Evolutionary conservation across 2,888 invertebrate genomes (phyloP).

Genomic region (Eugnorisma glareosa): DNA sequence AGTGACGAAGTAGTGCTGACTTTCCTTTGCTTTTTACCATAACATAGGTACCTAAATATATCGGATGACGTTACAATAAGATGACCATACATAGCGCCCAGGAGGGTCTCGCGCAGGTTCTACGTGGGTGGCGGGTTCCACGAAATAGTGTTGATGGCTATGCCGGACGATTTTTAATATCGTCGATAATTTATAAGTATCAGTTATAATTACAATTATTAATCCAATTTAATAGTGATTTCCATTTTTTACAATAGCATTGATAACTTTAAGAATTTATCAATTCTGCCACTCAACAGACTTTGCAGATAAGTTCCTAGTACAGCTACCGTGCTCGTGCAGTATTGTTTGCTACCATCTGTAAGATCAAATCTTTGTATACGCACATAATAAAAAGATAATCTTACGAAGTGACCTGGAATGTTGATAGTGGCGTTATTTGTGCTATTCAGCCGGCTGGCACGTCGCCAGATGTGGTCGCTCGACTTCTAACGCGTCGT

Average conservation of each 20-base stretch:
- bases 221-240: conserved; percentile 17
- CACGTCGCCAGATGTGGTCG: conserved; percentile 84
- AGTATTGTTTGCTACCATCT: conserved; percentile 62
- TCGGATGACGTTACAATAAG: conserved; percentile 75
- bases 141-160: conserved; percentile 82
- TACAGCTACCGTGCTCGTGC: conserved; percentile 1
- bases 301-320: conserved; percentile 8
- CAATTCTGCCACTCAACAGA: conserved; percentile 11
- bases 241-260: neutral
- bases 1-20: conserved; percentile 5
- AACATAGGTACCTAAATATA: conserved; percentile 42
- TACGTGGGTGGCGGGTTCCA: conserved; percentile 88
- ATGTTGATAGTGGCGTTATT: conserved; percentile 90
- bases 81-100: conserved; percentile 72
- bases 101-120: conserved; percentile 74
- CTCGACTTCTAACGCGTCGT: conserved; percentile 77
- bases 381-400: conserved; percentile 82
- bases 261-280: neutral
- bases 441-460: conserved; percentile 87
- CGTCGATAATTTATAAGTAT: conserved; percentile 73
- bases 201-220: conserved; percentile 8
- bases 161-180: conserved; percentile 74
- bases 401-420: conserved; percentile 88
- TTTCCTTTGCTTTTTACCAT: conserved; percentile 38
- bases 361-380: conserved; percentile 70